Percentiles rank a stretch among this genome's conserved stretches.
phyloP scores from a whole-genome alignment of 92 coral and sea anemone species.

The Phymanthus crucifer region DNA sequence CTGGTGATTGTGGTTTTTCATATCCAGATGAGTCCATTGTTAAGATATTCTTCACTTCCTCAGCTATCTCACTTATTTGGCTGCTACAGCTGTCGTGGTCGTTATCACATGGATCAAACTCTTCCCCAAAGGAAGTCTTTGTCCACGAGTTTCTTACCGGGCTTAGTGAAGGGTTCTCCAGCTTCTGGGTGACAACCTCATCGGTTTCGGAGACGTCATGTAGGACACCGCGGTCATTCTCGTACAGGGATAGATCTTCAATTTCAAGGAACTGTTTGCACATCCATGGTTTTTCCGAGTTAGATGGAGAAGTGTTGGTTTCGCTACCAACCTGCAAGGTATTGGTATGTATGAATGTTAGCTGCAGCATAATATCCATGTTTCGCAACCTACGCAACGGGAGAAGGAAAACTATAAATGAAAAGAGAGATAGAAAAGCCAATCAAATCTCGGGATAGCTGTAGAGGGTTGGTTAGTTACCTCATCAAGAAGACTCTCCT shows the following conservation, averaged over 20 bases:
- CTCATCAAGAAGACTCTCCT: constrained; percentile 29
- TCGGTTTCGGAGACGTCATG: neutral
- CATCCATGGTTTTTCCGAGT: neutral
- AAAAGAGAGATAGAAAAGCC: no score
- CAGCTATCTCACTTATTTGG: constrained; percentile 28
- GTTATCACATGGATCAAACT: constrained; percentile 4
- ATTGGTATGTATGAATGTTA: neutral
- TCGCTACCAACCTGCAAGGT: neutral
- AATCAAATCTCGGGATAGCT: no score
- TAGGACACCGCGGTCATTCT: neutral
- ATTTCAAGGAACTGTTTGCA: neutral
- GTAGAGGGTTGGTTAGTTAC: neutral
- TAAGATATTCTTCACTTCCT: neutral
- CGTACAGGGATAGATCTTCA: neutral
- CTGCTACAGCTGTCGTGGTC: constrained; percentile 25
- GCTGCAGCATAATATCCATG: neutral
- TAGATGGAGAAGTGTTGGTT: neutral
- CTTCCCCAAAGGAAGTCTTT: neutral
- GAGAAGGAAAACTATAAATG: no score
- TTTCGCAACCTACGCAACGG: no score
- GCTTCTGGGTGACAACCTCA: neutral
- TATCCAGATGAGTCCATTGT: neutral
- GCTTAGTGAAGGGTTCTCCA: neutral
- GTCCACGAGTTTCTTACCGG: neutral
- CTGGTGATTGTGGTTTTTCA: neutral